These are phyloP conservation scores for Dermatemys mawii DNA, from an alignment of 2,113 vertebrate species.

Conservation along the genomic window DNA sequence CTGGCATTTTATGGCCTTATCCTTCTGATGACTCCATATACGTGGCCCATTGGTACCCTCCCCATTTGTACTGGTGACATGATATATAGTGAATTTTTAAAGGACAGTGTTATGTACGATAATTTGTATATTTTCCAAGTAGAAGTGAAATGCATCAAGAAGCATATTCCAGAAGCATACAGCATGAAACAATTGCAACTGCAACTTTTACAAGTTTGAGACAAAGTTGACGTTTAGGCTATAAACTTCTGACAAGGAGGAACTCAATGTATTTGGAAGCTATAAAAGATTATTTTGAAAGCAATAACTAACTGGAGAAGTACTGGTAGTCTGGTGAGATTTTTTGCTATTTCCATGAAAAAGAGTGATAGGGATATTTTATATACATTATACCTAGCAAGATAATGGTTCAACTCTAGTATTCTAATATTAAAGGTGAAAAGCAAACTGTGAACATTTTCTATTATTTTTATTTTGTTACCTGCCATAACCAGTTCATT, in stretches of 20 bases:
- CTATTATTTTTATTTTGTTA: background rate
- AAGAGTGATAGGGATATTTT: background rate
- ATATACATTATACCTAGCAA: background rate
- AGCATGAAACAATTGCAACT: background rate
- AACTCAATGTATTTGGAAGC: background rate
- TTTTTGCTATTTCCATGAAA: background rate
- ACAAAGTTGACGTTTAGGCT: background rate
- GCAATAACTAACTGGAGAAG: background rate
- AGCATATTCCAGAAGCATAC: background rate
- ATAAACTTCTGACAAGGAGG: background rate
- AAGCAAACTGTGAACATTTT: background rate
- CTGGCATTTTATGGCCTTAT: conserved; percentile 22
- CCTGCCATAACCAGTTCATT: background rate
- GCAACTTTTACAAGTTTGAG: background rate
- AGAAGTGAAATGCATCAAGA: background rate
- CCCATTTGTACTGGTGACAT: conserved; percentile 49
- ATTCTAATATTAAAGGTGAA: no score
- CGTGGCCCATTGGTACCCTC: background rate
- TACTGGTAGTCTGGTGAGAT: background rate
- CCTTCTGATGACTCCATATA: conserved; percentile 4
- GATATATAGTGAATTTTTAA: conserved; percentile 28
- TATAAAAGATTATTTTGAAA: background rate
- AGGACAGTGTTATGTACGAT: conserved; percentile 11
- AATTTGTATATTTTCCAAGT: background rate
- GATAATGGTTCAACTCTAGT: background rate